phyloP scores from a whole-genome alignment of 2,113 vertebrate species.

The Verasper variegatus region DNA sequence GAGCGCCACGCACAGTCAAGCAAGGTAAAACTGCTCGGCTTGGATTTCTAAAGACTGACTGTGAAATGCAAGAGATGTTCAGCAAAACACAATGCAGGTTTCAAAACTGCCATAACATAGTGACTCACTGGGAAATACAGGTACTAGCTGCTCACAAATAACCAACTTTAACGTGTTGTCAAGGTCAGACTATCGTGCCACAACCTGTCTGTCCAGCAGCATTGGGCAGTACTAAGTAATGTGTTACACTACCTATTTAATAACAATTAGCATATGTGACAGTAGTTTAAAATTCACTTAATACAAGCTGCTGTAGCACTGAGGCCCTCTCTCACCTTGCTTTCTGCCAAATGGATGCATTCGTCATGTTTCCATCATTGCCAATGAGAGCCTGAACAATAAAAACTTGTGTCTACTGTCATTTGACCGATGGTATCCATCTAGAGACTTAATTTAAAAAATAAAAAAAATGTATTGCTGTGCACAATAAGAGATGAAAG shows the following conservation, averaged over 20 bases:
- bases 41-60: constrained; percentile 37
- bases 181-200: neutral
- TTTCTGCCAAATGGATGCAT: too few species aligned
- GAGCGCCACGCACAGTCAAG: constrained; percentile 51
- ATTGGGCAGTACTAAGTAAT: too few species aligned
- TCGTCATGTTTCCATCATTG: too few species aligned
- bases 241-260: neutral
- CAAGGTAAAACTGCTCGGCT: constrained; percentile 50
- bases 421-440: too few species aligned
- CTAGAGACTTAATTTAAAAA: too few species aligned
- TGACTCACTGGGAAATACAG: constrained; percentile 30
- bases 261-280: too few species aligned
- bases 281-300: neutral
- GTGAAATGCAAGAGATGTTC: constrained; percentile 48
- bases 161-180: neutral
- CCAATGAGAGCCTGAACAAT: too few species aligned
- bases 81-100: constrained; percentile 39
- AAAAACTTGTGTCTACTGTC: too few species aligned
- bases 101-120: constrained; percentile 30
- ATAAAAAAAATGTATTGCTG: too few species aligned
- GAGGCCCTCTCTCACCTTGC: too few species aligned
- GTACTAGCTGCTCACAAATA: constrained; percentile 14
- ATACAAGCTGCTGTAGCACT: neutral
- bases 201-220: neutral
- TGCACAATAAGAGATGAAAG: too few species aligned